Conservation (phyloP, 2,113 vertebrate species). For the Silurus asotus region DNA sequence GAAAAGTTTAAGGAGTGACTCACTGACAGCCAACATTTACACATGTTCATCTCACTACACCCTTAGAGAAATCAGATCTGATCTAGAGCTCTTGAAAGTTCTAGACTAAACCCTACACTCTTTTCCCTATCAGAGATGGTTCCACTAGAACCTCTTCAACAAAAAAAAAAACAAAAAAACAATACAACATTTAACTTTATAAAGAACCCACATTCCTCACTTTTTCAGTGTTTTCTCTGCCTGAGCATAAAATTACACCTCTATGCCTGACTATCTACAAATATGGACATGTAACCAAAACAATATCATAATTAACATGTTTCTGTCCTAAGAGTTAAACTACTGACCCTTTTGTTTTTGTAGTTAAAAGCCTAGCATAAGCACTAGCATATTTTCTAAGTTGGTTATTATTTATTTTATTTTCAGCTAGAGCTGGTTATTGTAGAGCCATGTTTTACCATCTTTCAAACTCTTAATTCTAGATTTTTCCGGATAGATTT, state of each 20-base stretch:
- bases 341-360: too few relatives aligned
- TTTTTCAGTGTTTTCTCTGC: not conserved
- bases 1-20: constrained; percentile 24
- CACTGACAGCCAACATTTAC: constrained; percentile 49
- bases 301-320: not conserved
- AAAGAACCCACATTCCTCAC: constrained; percentile 18
- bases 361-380: not conserved
- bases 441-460: not conserved
- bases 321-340: not conserved
- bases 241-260: not conserved
- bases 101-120: not conserved
- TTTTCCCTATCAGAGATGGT: not conserved
- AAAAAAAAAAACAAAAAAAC: not conserved
- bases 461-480: not conserved
- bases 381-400: not conserved
- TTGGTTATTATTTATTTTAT: not conserved
- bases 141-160: not conserved
- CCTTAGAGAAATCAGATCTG: not conserved
- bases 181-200: not conserved
- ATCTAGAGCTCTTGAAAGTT: not conserved
- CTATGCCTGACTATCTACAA: not conserved
- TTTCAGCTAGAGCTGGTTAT: too few relatives aligned
- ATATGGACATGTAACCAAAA: not conserved
- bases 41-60: constrained; percentile 61
- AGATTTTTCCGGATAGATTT: not conserved